Evolutionary conservation across 1,140 invertebrate genomes (phyloP).

Genomic region (Drosophila miranda): DNA sequence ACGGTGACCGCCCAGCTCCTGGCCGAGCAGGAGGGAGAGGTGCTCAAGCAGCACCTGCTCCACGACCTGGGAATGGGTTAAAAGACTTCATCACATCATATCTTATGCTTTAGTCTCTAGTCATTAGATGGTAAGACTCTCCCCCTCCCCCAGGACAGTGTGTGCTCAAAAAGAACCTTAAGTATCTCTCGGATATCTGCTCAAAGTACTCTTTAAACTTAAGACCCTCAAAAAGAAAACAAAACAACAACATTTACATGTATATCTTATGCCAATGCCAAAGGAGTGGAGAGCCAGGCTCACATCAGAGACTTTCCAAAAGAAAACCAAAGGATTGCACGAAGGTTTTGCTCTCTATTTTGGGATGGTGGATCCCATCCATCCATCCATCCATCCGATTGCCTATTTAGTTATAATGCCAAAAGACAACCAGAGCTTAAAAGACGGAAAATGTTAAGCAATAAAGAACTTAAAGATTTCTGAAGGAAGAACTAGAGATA

Average conservation of each 20-base stretch:
- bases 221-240: slow-evolving; percentile 17
- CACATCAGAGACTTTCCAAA: slow-evolving; percentile 55
- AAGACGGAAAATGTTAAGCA: slow-evolving; percentile 1
- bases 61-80: slow-evolving; percentile 76
- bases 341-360: slow-evolving; percentile 22
- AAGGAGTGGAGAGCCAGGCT: slow-evolving; percentile 61
- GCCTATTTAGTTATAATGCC: slow-evolving; percentile 49
- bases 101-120: slow-evolving; percentile 59
- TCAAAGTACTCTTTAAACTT: slow-evolving; percentile 52
- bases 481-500: no score
- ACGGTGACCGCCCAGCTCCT: slow-evolving; percentile 83
- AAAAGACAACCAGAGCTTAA: slow-evolving; percentile 33
- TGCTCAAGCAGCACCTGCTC: slow-evolving; percentile 73
- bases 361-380: neutral
- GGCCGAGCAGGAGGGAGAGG: slow-evolving; percentile 74
- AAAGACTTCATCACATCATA: slow-evolving; percentile 58
- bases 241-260: slow-evolving; percentile 1
- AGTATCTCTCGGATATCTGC: slow-evolving; percentile 20
- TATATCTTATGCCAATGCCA: slow-evolving; percentile 76
- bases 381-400: slow-evolving; percentile 8
- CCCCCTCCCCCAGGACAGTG: slow-evolving; percentile 45
- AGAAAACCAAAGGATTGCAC: slow-evolving; percentile 19
- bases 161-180: slow-evolving; percentile 55
- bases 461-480: neutral
- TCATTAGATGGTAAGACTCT: slow-evolving; percentile 58